These are phyloP conservation scores for Tachuris rubrigastra DNA, from an alignment of 2,113 vertebrate genomes.

Conservation along the genomic window DNA sequence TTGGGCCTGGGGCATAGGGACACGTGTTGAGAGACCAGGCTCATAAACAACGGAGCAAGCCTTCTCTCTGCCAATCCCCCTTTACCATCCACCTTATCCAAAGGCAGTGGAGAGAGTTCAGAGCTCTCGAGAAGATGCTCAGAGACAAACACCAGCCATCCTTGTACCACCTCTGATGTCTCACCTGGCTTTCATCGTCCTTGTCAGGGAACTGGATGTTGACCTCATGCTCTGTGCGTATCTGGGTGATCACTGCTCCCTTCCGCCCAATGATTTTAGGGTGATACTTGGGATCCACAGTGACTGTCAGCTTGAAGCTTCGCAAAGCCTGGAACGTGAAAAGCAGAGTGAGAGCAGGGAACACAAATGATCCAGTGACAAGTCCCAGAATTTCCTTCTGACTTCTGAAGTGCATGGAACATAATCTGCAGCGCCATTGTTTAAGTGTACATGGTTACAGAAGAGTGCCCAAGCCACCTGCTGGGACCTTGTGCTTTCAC, in stretches of 20 bases:
- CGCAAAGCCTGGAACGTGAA: constrained; percentile 82
- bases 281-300: constrained; percentile 97
- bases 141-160: background rate
- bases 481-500: background rate
- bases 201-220: constrained; percentile 98
- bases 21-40: background rate
- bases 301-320: constrained; percentile 94
- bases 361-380: background rate
- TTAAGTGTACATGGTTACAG: background rate
- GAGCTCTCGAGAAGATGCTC: background rate
- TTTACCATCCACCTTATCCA: background rate
- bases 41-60: background rate
- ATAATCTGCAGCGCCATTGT: background rate
- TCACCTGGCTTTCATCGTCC: constrained; percentile 94
- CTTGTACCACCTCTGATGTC: background rate
- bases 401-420: background rate
- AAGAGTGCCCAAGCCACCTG: background rate
- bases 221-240: constrained; percentile 93
- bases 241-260: constrained; percentile 93
- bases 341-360: background rate
- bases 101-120: background rate
- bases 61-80: background rate
- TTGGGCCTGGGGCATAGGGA: constrained; percentile 67
- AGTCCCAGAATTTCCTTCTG: background rate
- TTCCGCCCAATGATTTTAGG: constrained; percentile 99